Percentiles rank a stretch among this genome's conserved stretches.
phyloP scores from a whole-genome alignment of 1,140 invertebrate species.

The Formica selysi region DNA sequence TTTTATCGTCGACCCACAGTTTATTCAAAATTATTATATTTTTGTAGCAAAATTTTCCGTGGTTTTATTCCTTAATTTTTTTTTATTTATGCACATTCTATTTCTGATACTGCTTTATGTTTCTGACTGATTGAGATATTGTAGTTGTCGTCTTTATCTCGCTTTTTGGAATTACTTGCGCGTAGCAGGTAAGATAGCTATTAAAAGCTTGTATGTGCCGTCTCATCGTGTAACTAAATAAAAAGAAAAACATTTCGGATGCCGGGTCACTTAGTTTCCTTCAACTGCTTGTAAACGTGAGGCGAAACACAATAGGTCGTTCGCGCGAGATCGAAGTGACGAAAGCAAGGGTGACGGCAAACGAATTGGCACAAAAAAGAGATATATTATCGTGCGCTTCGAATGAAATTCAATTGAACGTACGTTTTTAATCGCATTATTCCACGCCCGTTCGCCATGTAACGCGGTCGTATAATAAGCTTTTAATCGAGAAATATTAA shows the following conservation, averaged over 20 bases:
- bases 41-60: background rate
- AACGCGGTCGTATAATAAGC: slow-evolving; percentile 62
- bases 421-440: slow-evolving; percentile 68
- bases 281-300: slow-evolving; percentile 54
- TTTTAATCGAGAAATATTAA: slow-evolving; percentile 78
- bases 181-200: background rate
- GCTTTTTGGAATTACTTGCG: background rate
- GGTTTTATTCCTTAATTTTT: background rate
- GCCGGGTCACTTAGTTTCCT: slow-evolving; percentile 36
- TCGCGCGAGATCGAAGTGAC: slow-evolving; percentile 35
- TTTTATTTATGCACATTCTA: slow-evolving; percentile 6
- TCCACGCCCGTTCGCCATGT: slow-evolving; percentile 55
- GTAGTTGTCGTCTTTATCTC: background rate
- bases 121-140: background rate
- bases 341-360: background rate
- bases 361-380: background rate
- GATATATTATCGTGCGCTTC: slow-evolving; percentile 48
- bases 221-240: slow-evolving; percentile 4
- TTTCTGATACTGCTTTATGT: background rate
- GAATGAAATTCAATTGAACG: slow-evolving; percentile 73
- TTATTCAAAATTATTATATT: background rate
- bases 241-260: slow-evolving; percentile 17
- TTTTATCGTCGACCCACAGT: background rate
- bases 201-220: background rate
- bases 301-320: slow-evolving; percentile 50